Percentiles rank a stretch among this genome's conserved stretches.
Evolutionary conservation across 2,113 vertebrate species (phyloP).

Genomic region (Mesembrinibis cayennensis): DNA sequence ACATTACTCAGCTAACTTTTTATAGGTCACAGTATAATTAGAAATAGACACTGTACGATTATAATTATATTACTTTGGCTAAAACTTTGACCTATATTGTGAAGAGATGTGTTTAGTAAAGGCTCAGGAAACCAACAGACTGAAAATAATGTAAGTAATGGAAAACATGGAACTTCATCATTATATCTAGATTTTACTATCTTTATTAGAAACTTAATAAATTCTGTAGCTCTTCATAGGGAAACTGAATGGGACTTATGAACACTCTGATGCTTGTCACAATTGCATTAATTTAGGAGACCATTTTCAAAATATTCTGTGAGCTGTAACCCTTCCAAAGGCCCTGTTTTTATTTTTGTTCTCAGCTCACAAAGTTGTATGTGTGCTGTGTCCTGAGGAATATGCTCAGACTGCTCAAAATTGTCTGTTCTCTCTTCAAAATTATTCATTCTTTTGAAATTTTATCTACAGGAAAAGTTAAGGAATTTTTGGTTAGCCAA

Average conservation of each 20-base stretch:
- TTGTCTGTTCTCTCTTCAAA: neutral
- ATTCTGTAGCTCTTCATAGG: neutral
- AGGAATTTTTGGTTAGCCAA: neutral
- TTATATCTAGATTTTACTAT: neutral
- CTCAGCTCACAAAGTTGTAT: neutral
- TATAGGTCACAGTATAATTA: conserved; percentile 52
- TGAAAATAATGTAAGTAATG: neutral
- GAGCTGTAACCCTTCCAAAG: neutral
- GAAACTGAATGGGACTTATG: neutral
- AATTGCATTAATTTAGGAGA: neutral
- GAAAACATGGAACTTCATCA: neutral
- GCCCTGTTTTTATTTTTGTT: neutral
- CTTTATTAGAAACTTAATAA: neutral
- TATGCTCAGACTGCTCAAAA: neutral
- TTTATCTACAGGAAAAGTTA: neutral
- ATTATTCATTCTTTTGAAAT: conserved; percentile 10
- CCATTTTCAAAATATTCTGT: neutral
- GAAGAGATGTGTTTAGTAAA: conserved; percentile 36
- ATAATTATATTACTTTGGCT: conserved; percentile 18
- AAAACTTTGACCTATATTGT: conserved; percentile 30
- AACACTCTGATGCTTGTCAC: neutral
- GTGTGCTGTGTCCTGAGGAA: neutral
- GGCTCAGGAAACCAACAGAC: neutral
- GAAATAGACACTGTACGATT: conserved; percentile 12
- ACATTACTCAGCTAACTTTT: conserved; percentile 45